Base-by-base conservation (phyloP, 2,888 invertebrate genomes). In the Tineola bisselliella region DNA sequence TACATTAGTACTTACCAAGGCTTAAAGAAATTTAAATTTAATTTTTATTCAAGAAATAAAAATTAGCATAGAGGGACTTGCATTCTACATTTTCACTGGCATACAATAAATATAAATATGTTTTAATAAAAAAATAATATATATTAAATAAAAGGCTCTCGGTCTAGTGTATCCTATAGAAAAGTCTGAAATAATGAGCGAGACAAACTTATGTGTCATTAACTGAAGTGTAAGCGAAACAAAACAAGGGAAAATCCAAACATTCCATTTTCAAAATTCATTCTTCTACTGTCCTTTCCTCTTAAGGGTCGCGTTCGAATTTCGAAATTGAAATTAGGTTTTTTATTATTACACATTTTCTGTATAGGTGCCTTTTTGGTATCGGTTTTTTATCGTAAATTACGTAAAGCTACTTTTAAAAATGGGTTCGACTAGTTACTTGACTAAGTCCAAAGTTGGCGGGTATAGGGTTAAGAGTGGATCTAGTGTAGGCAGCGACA, bases 401-500 rank as follows among this genome's bases (percentile, higher is more conserved):
- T 52, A 52, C 17, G 18, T 17, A 52, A 17, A 25, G 25, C 25
- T 25, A 4, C 4, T 2, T 25, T 25, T 25, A 19, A 56, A 56
- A 18, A 84, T 88, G 88, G 88, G 88, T 56, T 87, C 87, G 56
- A 87, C 86, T 58, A 88, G 74, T 79, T 87, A 81, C 69, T 68
- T 81, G 66, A 73, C 75, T 31, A 87, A 87, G 66, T 74, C 84
- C 5, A 84, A 83, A 66, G 68, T 77, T 17, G 70, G 72, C 10
- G 77, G 77, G 60, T 84, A 78, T 62, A 74, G 79, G 66, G 74
- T 73, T 25, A 86, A 84, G 66, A 84, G 84, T 65, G 86, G 82
- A 10, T 86, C 86, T 59, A 84, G 82, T 68, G 77, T 68, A 5
- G 83, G 84, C 0, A 83, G 83, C 1, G 88, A 88, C 63, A 87